Evolutionary conservation across 2,113 vertebrate species (phyloP).

Genomic region (Brachionichthys hirsutus): DNA sequence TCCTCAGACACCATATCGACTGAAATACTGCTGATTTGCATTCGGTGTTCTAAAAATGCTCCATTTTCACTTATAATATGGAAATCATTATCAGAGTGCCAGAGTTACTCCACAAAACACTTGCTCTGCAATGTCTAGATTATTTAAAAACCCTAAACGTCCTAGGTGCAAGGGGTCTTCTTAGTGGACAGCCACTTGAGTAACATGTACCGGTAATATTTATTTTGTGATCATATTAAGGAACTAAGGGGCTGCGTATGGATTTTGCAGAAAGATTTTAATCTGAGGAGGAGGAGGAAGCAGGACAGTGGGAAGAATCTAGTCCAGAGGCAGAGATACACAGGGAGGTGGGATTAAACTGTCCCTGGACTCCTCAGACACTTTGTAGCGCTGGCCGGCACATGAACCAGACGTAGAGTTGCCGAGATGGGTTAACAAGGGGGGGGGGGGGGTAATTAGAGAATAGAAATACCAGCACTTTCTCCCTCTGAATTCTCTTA

Average conservation of each 20-base stretch:
- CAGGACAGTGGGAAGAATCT: conserved; percentile 49
- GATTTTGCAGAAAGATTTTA: conserved; percentile 27
- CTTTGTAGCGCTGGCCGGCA: conserved; percentile 58
- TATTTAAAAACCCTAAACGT: conserved; percentile 21
- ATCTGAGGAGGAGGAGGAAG: conserved; percentile 17
- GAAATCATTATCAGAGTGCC: neutral
- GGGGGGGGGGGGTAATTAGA: conserved; percentile 64
- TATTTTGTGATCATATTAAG: conserved; percentile 31
- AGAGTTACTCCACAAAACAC: conserved; percentile 12
- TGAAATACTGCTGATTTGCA: neutral
- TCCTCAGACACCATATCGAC: too few species aligned
- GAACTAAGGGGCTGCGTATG: conserved; percentile 18
- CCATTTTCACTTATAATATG: conserved; percentile 10
- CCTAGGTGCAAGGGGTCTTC: neutral
- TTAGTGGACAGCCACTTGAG: conserved; percentile 4
- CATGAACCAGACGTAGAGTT: conserved; percentile 34
- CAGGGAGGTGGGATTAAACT: conserved; percentile 60
- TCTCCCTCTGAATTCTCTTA: conserved; percentile 50
- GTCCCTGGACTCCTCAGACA: conserved; percentile 51
- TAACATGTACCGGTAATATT: conserved; percentile 30
- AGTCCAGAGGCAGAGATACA: conserved; percentile 24
- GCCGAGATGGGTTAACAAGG: conserved; percentile 66
- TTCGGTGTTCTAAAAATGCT: neutral
- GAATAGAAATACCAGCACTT: conserved; percentile 51
- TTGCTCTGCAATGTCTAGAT: neutral